phyloP scores from a whole-genome alignment of 2,797 vertebrate genomes.

The Falco naumanni region DNA sequence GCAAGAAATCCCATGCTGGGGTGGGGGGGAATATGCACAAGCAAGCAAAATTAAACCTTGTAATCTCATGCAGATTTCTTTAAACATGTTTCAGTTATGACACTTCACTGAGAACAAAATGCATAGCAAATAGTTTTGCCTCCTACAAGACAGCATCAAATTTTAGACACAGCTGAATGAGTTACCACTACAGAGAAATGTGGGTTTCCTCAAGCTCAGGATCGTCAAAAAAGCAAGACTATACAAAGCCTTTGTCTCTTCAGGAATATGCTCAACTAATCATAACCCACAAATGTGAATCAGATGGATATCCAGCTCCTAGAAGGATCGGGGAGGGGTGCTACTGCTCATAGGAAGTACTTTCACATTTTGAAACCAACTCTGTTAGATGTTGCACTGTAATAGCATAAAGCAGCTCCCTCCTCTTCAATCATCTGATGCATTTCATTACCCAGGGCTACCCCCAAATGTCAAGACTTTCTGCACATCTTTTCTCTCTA shows the following conservation, averaged over 20 bases:
- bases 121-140: constrained; percentile 19
- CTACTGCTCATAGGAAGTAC: not conserved
- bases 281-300: not conserved
- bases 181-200: not conserved
- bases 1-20: not conserved
- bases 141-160: not conserved
- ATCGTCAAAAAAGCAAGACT: not conserved
- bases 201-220: not conserved
- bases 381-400: not conserved
- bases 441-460: not conserved
- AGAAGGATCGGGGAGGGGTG: not conserved
- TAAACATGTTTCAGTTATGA: not conserved
- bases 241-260: not conserved
- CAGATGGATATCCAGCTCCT: not conserved
- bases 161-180: constrained; percentile 16
- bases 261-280: not conserved
- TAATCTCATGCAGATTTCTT: not conserved
- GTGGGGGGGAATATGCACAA: not conserved
- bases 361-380: not conserved
- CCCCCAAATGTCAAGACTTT: not conserved
- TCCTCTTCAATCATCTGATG: not conserved
- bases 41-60: constrained; percentile 27
- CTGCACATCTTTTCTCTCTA: not conserved
- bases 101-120: constrained; percentile 6
- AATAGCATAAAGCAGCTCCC: not conserved